phyloP scores from a whole-genome alignment of 2,797 vertebrate species.

The Malurus splendens region DNA sequence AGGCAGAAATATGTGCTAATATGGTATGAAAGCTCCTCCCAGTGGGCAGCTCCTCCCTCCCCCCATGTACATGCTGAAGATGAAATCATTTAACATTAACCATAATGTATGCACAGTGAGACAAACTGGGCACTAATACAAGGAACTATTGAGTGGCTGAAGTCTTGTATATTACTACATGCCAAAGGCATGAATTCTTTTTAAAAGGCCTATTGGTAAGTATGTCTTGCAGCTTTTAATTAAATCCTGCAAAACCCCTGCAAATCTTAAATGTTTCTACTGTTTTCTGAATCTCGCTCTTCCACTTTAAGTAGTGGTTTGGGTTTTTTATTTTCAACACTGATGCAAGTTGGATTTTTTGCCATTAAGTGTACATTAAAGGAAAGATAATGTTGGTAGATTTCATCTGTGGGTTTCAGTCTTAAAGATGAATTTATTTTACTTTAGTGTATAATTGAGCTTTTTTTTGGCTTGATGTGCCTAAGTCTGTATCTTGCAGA shows the following conservation, averaged over 20 bases:
- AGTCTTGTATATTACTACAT: background rate
- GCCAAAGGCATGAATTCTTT: background rate
- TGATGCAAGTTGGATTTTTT: background rate
- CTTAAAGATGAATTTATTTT: background rate
- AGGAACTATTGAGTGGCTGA: conserved; percentile 3
- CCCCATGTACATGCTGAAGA: background rate
- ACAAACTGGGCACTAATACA: background rate
- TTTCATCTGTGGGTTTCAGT: background rate
- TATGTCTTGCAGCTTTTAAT: conserved; percentile 12
- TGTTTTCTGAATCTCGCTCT: background rate
- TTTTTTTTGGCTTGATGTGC: background rate
- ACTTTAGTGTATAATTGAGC: background rate
- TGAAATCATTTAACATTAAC: conserved; percentile 2
- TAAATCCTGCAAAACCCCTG: background rate
- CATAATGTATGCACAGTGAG: background rate
- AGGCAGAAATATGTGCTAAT: background rate
- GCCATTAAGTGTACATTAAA: background rate
- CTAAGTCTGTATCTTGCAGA: background rate
- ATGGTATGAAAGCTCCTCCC: background rate
- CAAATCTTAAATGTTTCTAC: background rate
- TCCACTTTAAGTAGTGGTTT: background rate
- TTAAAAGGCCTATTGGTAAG: background rate
- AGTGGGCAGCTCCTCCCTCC: background rate
- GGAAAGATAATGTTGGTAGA: background rate
- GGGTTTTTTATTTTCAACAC: background rate